Conservation (phyloP, 2,797 vertebrate genomes). For the Corythornis leucogaster region DNA sequence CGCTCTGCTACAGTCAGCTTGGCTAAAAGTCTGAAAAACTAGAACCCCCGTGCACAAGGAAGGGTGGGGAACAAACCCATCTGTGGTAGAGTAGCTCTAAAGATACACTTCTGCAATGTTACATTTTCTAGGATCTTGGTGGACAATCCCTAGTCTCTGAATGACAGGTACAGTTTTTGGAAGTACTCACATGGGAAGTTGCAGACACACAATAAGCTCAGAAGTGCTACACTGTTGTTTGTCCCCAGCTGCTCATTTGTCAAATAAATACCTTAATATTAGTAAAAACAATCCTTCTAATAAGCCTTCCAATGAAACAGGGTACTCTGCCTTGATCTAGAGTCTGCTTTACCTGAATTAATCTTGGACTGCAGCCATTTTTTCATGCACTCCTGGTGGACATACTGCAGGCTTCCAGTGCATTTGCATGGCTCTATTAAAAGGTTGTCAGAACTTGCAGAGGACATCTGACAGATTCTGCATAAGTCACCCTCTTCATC, state of each 20-base stretch:
- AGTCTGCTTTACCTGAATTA: conserved; percentile 87
- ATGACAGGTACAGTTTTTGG: neutral
- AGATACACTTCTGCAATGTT: neutral
- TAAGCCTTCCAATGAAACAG: neutral
- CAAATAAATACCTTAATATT: neutral
- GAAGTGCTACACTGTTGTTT: neutral
- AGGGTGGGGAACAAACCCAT: neutral
- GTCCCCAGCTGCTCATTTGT: neutral
- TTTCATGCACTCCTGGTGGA: conserved; percentile 99
- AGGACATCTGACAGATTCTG: conserved; percentile 96
- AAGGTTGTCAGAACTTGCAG: conserved; percentile 89
- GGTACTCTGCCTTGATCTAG: neutral
- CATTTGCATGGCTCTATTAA: conserved; percentile 96
- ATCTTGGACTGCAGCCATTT: conserved; percentile 98
- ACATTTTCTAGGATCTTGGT: neutral
- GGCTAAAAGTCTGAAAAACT: neutral
- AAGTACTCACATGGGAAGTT: neutral
- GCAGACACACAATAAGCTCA: neutral
- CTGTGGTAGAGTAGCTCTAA: neutral
- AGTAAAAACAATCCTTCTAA: neutral
- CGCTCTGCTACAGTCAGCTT: neutral
- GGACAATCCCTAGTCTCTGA: neutral
- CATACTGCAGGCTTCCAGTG: conserved; percentile 93
- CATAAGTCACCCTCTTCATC: conserved; percentile 96
- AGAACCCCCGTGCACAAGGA: neutral